A percentile compares a stretch with the other conserved stretches of the same genome.
Conservation (phyloP, 2,888 invertebrate genomes). For the Cheilosia urbana region DNA sequence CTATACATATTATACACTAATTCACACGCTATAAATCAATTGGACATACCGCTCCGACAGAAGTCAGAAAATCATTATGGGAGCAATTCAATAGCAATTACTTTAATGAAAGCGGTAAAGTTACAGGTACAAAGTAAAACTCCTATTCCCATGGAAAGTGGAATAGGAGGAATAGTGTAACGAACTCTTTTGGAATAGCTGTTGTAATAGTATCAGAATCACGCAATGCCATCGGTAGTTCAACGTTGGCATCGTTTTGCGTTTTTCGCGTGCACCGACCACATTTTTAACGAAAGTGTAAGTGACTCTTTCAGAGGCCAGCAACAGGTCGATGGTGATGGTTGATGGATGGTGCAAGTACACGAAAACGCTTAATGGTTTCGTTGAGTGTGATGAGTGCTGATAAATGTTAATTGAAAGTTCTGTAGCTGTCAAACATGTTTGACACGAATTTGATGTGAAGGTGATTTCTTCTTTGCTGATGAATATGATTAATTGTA, state of each 20-base stretch:
- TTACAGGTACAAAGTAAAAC: not conserved
- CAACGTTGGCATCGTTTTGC: conserved; percentile 35
- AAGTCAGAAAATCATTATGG: conserved; percentile 19
- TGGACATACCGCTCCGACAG: not conserved
- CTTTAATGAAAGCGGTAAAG: conserved; percentile 2
- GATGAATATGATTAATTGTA: conserved; percentile 8
- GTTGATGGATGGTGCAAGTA: conserved; percentile 9
- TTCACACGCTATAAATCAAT: conserved; percentile 25
- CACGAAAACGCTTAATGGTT: conserved; percentile 4
- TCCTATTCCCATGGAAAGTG: not conserved
- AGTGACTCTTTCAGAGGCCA: conserved; percentile 14
- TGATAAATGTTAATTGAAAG: conserved; percentile 9
- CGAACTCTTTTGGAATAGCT: conserved; percentile 22
- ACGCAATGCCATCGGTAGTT: conserved; percentile 23
- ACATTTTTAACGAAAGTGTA: conserved; percentile 46
- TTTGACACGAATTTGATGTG: conserved; percentile 45
- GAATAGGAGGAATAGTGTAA: conserved; percentile 26
- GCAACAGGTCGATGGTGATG: conserved; percentile 1
- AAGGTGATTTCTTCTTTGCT: conserved; percentile 23
- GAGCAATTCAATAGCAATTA: conserved; percentile 9
- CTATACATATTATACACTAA: conserved; percentile 13
- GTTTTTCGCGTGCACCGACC: conserved; percentile 16
- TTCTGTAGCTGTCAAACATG: conserved; percentile 55
- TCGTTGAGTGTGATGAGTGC: not conserved
- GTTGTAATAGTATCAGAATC: not conserved